A percentile compares a stretch with the other conserved stretches of the same genome.
Conservation (phyloP, 1,140 invertebrate genomes). For the Meloidogyne exigua region DNA sequence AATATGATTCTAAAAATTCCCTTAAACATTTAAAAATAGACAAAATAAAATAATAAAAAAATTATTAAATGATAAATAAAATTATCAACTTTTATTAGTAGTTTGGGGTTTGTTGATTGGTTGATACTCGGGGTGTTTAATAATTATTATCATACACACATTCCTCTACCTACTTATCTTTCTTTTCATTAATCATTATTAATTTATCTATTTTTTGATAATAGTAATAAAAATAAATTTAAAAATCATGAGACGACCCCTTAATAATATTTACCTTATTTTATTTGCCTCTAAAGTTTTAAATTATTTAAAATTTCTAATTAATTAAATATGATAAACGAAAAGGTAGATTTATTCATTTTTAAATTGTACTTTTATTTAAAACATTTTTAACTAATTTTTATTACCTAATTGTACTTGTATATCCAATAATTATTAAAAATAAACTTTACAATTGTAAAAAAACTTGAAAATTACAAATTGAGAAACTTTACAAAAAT, state of each 20-base stretch:
- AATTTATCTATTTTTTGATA: conserved; percentile 3
- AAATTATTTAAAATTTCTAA: not conserved
- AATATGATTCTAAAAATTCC: too few relatives aligned
- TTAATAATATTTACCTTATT: not conserved
- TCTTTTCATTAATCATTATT: conserved; percentile 3
- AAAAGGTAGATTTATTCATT: not conserved
- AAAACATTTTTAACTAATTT: not conserved
- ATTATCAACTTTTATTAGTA: not conserved
- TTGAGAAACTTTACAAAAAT: not conserved
- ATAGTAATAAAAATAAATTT: not conserved
- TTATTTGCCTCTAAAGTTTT: not conserved
- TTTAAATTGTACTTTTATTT: not conserved
- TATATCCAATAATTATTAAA: not conserved
- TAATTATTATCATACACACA: not conserved
- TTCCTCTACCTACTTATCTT: not conserved
- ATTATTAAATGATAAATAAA: not conserved
- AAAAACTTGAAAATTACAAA: not conserved
- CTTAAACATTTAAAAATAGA: too few relatives aligned
- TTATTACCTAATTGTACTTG: not conserved
- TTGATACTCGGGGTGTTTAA: not conserved
- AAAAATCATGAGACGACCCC: conserved; percentile 3
- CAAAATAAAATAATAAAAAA: not conserved
- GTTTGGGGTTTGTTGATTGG: not conserved
- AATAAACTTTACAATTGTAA: not conserved
- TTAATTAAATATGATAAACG: not conserved